A percentile compares a stretch with the other conserved stretches of the same genome.
Conservation (phyloP, 2,113 vertebrate genomes). For the Rafetus swinhoei region DNA sequence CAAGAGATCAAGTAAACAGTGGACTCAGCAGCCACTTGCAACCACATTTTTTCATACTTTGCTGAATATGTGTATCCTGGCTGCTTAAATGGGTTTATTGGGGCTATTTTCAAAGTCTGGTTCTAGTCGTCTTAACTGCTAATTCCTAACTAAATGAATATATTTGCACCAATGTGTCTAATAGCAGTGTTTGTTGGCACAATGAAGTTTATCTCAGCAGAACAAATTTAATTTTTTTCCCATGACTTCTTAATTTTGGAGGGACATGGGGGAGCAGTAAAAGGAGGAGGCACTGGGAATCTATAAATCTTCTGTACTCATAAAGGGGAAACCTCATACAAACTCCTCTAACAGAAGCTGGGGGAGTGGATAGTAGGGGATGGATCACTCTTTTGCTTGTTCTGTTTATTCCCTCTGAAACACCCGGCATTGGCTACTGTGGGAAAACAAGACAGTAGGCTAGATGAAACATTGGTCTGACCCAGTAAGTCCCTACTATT, state of each 20-base stretch:
- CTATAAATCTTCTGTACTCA: not conserved
- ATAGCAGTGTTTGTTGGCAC: not conserved
- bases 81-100: not conserved
- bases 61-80: not conserved
- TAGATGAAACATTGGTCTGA: not conserved
- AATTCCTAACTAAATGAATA: accelerated
- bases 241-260: not conserved
- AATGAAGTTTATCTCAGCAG: not conserved
- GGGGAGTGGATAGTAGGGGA: not conserved
- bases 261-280: accelerated
- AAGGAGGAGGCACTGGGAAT: not conserved
- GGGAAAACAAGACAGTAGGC: not conserved
- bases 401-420: not conserved
- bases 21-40: accelerated
- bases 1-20: accelerated
- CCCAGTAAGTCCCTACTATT: not conserved
- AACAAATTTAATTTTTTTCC: not conserved
- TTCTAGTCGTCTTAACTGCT: not conserved
- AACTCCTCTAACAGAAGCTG: not conserved
- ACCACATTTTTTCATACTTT: not conserved
- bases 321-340: not conserved
- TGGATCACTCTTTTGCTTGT: not conserved
- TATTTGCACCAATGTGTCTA: not conserved
- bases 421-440: not conserved
- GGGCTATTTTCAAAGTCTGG: not conserved